Base-by-base conservation (phyloP, 2,888 invertebrate genomes). In the Acheta domesticus region DNA sequence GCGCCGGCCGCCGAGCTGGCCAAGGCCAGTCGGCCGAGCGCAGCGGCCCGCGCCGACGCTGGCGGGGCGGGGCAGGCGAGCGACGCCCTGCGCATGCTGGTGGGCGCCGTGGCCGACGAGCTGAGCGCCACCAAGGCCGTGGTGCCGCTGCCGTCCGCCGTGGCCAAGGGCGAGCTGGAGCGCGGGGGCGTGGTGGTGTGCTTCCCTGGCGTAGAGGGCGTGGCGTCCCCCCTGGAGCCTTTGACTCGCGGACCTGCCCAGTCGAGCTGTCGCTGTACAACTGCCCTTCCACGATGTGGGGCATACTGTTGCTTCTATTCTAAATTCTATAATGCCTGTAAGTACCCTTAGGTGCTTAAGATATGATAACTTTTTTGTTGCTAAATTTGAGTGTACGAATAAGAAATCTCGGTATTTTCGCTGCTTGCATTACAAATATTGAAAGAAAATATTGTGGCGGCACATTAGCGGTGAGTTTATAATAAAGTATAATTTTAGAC, bases 251-350 rank as follows among this genome's bases (percentile, higher is more conserved):
- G 90, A 49, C 85, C 92, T 74, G 88, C 88, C 83, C 87, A n/a
- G 87, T 81, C 88, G 89, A 83, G 88, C 88, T 12, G 87, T 89
- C 83, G 89, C 89, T 75, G 84, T 91, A 20, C 92, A 91, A 84
- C 88, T 89, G 3, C 89, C 88, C 5, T 85, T 89, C 19, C 84
- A 88, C 73, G 85, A 83, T n/a, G 83, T 86, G 16, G 79, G 73
- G 12, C 88, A 89, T 21, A 88, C 86, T 0, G 84, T 91, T 49
- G 85, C 87, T 1, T 86, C 87, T 48, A 89, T 92, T 85, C 90
- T 91, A 3, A 84, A 87, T 49, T 85, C 87, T 74, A 84, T 62
- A 14, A 62, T 62, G 62, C 62, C 0, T n/a, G 62, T 62, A n/a
- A 62, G 62, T 62, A 5, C 0, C 5, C 36, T 36, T 36, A 36